Evolutionary conservation across 2,888 invertebrate species (phyloP), one percentile per base, ranked within the genome.

Genomic region (Aethes cnicana): DNA sequence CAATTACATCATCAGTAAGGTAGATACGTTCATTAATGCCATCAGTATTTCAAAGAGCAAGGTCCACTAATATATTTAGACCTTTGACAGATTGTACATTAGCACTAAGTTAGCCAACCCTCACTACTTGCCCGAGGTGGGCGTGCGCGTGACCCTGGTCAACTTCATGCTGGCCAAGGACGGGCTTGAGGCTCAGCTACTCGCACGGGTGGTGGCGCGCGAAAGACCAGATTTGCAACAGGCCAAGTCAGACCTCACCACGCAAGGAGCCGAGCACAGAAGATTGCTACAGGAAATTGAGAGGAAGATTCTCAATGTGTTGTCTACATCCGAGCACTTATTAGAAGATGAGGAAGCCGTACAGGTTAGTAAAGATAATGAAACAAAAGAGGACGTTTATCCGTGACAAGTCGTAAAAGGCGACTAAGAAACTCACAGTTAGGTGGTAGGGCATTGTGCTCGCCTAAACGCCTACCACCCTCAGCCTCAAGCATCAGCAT

Each of bases 321-420:
- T 90, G 4, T 87, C 90, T 2, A 89, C 90, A 33, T 90, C 90
- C 2, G 87, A 90, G 62, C 88, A 88, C 61, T 69, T 90, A 55
- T 83, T 98, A 43, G 98, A 98, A 79, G 97, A 98, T 73, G 98
- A 98, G 81, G 96, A 95, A 32, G 97, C 97, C 14, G 96, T 98
- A 4, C 92, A 92, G 84, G 91, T 79, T 71, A 57, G 4, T 3
- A 3, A n/a, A 18, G 2, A 2, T 4, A 28, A 12, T 32, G 8
- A 3, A 8, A n/a, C 9, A 6, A 16, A 2, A 9, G 9, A 26
- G n/a, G n/a, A n/a, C n/a, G n/a, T n/a, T n/a, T n/a, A n/a, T n/a
- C n/a, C n/a, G n/a, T n/a, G n/a, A n/a, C n/a, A n/a, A n/a, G n/a
- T n/a, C n/a, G n/a, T n/a, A n/a, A n/a, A n/a, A n/a, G n/a, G n/a